Evolutionary conservation across 2,888 invertebrate genomes (phyloP).

Genomic region (Ophion ventricosus): DNA sequence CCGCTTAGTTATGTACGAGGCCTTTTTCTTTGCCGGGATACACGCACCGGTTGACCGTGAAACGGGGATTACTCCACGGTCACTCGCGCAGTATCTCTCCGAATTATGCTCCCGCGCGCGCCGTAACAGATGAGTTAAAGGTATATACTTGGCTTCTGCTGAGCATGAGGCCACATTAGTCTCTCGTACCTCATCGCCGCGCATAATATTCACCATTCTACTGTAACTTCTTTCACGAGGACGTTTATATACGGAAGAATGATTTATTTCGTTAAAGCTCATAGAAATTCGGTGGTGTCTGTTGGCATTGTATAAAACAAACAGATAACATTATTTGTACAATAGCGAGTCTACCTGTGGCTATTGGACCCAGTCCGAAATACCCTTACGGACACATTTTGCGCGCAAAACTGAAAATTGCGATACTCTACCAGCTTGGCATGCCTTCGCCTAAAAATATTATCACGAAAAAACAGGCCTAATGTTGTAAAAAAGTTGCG

Average conservation of each 20-base stretch:
- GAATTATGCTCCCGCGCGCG: slow-evolving; percentile 64
- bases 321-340: slow-evolving; percentile 10
- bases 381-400: not conserved
- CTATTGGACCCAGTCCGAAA: not conserved
- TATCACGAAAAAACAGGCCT: too few relatives aligned
- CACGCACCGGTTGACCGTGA: slow-evolving; percentile 65
- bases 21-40: slow-evolving; percentile 34
- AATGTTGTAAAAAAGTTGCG: too few relatives aligned
- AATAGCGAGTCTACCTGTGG: not conserved
- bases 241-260: slow-evolving; percentile 46
- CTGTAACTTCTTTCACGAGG: slow-evolving; percentile 46
- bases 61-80: slow-evolving; percentile 70
- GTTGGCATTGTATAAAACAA: not conserved
- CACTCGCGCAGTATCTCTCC: slow-evolving; percentile 56
- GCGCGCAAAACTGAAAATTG: too few relatives aligned
- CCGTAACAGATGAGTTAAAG: slow-evolving; percentile 60
- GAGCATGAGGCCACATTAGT: slow-evolving; percentile 60
- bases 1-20: slow-evolving; percentile 35
- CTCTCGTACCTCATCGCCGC: slow-evolving; percentile 48
- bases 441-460: not conserved
- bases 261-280: slow-evolving; percentile 44
- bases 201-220: slow-evolving; percentile 34
- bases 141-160: slow-evolving; percentile 68
- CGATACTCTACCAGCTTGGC: not conserved
- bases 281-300: not conserved